Base-by-base conservation (phyloP, 53 echinoderm and acorn worm genomes). In the Patiria pectinifera region DNA sequence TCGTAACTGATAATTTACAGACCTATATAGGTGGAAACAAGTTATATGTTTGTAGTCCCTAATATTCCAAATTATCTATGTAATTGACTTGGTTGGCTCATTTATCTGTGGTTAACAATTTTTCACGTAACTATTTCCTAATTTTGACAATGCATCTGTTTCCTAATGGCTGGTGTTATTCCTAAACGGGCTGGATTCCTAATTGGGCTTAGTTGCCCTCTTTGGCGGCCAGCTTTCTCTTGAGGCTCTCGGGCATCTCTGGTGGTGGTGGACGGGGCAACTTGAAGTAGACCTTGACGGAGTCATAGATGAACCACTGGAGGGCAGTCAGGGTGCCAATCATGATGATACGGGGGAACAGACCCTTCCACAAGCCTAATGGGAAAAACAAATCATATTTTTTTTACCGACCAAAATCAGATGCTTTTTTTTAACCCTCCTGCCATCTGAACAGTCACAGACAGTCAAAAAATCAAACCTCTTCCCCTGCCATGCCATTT, bases 281-380 rank as follows among this genome's bases (percentile, higher is more conserved):
- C 66, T 95, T 94, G 96, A 96, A 97, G 98, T 94, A 97, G 88
- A 97, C 98, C 95, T 97, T 97, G 87, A 97, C 98, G 0, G 98
- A 97, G 91, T 97, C 98, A 43, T 97, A 97, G 93, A 97, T 96
- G 91, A 97, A 97, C 97, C 97, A 97, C 61, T 97, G 97, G 24
- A 97, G 93, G 83, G 97, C 97, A 21, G 97, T 97, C 94, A 97
- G 96, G 86, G 97, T 97, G 94, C 97, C 97, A 82, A 97, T 97
- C 97, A 97, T 97, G 96, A 97, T 95, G 92, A 97, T 97, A 96
- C 97, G 97, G 83, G 97, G 96, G 47, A 86, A 84, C 79, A 97
- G 94, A 81, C 97, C 97, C 92, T 96, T 96, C 97, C 97, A 97
- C 49, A 97, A 80, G 93, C 97, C 97, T 97, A 43, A 16, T 60